phyloP scores from a whole-genome alignment of 2,113 vertebrate species.

The western clawed frog (Xenopus tropicalis) region DNA sequence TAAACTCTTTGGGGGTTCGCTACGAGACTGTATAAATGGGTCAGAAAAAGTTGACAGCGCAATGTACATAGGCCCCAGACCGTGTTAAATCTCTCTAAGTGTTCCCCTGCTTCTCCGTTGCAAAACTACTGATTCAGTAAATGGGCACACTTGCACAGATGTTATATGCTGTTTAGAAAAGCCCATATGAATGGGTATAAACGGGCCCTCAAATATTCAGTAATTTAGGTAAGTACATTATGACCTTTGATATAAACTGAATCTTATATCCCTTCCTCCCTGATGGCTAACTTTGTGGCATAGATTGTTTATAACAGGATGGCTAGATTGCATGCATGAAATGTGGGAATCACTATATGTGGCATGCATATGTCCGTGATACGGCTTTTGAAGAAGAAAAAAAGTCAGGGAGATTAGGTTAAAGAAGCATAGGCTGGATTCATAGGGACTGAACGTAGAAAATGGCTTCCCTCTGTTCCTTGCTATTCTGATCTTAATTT shows the following conservation, averaged over 20 bases:
- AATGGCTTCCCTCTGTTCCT: constrained; percentile 61
- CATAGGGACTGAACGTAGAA: constrained; percentile 71
- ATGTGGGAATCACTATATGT: not conserved
- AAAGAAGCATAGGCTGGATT: constrained; percentile 57
- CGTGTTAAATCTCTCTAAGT: constrained; percentile 27
- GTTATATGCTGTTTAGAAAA: constrained; percentile 60
- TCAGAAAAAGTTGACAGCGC: constrained; percentile 2
- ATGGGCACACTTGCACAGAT: constrained; percentile 61
- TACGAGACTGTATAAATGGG: constrained; percentile 12
- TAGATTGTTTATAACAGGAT: not conserved
- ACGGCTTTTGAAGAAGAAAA: not conserved
- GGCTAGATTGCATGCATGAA: no score
- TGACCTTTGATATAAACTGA: constrained; percentile 61
- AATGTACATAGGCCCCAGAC: not conserved
- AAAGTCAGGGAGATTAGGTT: constrained; percentile 30
- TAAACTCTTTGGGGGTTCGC: constrained; percentile 6
- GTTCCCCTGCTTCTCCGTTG: constrained; percentile 60
- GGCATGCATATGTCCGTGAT: no score
- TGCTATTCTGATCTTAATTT: constrained; percentile 61
- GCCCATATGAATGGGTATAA: constrained; percentile 57
- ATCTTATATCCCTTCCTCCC: constrained; percentile 62
- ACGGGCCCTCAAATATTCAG: no score
- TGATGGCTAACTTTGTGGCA: constrained; percentile 69
- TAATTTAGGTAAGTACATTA: no score
- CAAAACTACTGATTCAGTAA: constrained; percentile 74